These are phyloP conservation scores for Luscinia megarhynchos DNA, from an alignment of 2,797 vertebrate genomes.

Conservation along the genomic window DNA sequence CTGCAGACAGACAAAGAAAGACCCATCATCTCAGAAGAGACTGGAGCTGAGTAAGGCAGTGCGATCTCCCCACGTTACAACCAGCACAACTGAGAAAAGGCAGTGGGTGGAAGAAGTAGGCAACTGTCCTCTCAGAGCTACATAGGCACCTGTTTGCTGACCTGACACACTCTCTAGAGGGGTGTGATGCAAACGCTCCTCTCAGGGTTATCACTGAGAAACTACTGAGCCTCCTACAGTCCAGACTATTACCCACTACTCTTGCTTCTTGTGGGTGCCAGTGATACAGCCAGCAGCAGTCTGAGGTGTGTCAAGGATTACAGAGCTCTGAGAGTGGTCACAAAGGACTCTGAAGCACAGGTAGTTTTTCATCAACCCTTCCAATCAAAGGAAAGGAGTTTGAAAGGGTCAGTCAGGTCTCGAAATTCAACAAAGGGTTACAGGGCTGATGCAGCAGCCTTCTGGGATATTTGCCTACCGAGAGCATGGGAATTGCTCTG, in stretches of 20 bases:
- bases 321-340: background rate
- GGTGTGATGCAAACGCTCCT: background rate
- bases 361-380: background rate
- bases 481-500: background rate
- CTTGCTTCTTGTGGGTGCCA: background rate
- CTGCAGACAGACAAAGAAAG: accelerated
- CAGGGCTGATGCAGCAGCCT: background rate
- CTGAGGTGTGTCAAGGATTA: background rate
- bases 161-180: background rate
- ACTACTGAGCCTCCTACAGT: background rate
- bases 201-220: background rate
- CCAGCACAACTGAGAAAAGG: background rate
- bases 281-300: background rate
- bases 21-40: background rate
- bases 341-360: background rate
- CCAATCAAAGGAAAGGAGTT: background rate
- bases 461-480: background rate
- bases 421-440: background rate
- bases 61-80: accelerated
- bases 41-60: background rate
- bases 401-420: background rate
- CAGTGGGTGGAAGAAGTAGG: background rate
- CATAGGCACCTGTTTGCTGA: background rate
- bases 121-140: background rate
- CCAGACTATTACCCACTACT: background rate